phyloP scores from a whole-genome alignment of 2,797 vertebrate species.

The Lepilemur ruficaudatus region DNA sequence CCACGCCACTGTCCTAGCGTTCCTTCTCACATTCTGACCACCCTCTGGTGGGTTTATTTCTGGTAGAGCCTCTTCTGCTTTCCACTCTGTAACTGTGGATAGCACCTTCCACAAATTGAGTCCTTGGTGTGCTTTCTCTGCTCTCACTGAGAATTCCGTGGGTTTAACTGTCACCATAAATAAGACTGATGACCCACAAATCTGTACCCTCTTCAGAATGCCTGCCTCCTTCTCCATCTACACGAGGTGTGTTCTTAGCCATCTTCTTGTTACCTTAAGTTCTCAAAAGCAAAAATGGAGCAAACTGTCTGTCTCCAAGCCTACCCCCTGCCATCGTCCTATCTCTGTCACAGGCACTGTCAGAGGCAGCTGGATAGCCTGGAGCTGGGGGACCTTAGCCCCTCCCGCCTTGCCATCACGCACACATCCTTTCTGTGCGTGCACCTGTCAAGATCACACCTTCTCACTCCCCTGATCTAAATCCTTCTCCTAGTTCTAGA shows the following conservation, averaged over 20 bases:
- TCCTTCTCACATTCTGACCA: neutral
- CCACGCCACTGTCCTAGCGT: neutral
- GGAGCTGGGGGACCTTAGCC: neutral
- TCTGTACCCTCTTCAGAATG: neutral
- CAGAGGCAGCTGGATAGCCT: neutral
- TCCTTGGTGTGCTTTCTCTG: neutral
- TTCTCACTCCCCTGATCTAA: neutral
- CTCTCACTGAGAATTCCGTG: neutral
- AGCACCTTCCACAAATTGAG: neutral
- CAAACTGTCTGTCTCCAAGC: neutral
- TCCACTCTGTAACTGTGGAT: neutral
- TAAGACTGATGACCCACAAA: neutral
- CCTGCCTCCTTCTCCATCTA: neutral
- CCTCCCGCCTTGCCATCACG: fast-evolving
- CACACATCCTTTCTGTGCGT: neutral
- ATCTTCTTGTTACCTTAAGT: neutral
- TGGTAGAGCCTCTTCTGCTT: neutral
- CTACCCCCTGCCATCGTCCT: neutral
- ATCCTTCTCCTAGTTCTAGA: neutral
- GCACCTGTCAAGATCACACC: neutral
- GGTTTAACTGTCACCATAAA: neutral
- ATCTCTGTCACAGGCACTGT: neutral
- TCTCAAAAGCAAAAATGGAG: neutral
- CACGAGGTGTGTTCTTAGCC: neutral
- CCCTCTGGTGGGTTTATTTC: neutral